A percentile compares a stretch with the other conserved stretches of the same genome.
Conservation (phyloP, 2,113 vertebrate species). For the Pygoscelis adeliae region DNA sequence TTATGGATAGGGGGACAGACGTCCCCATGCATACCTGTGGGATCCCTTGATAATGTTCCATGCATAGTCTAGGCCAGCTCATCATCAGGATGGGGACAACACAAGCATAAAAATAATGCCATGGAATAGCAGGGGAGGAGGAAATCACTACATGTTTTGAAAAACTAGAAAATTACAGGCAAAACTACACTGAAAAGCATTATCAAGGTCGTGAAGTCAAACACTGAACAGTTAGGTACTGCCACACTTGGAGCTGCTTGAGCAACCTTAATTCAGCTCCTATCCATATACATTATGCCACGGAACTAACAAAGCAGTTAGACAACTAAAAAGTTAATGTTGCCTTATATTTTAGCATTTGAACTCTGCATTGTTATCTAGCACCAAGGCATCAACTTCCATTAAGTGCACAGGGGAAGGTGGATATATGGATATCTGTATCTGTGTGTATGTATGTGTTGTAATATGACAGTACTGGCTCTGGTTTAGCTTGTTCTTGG, state of each 20-base stretch:
- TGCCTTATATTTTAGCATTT: background rate
- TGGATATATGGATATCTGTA: background rate
- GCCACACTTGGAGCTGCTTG: background rate
- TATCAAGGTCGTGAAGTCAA: background rate
- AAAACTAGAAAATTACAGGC: background rate
- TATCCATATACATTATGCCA: background rate
- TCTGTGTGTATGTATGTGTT: background rate
- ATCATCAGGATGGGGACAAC: background rate
- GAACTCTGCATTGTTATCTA: background rate
- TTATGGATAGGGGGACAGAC: background rate
- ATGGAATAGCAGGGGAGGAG: background rate
- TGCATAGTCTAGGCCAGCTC: background rate
- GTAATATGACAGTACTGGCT: accelerated
- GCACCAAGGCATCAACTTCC: background rate
- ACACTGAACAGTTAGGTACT: background rate
- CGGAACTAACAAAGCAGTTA: background rate
- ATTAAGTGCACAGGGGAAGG: background rate
- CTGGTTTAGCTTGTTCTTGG: background rate
- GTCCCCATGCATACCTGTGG: background rate
- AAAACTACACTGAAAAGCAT: background rate
- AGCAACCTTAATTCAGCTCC: background rate
- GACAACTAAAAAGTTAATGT: background rate
- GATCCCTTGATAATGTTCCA: background rate
- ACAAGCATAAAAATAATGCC: background rate
- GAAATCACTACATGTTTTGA: background rate